A percentile compares a stretch with the other conserved stretches of the same genome.
Conservation (phyloP, 2,113 vertebrate species). For the Amia ocellicauda region DNA sequence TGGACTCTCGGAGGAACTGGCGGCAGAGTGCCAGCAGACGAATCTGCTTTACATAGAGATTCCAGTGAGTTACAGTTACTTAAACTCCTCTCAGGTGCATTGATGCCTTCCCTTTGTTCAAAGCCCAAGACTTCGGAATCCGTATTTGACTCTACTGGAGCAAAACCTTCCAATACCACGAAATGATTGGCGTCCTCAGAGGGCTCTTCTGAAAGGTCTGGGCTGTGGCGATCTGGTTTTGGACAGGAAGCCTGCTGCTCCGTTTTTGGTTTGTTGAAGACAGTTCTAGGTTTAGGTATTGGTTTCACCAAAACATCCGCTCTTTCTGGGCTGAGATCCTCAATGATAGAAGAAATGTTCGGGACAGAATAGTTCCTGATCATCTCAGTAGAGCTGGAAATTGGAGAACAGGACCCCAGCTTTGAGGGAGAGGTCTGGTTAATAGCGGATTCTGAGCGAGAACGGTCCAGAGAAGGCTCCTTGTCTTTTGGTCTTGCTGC, state of each 20-base stretch:
- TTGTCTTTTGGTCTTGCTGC: conserved; percentile 25
- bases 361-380: conserved; percentile 45
- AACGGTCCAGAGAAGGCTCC: conserved; percentile 38
- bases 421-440: conserved; percentile 6
- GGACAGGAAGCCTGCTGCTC: conserved; percentile 29
- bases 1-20: conserved; percentile 56
- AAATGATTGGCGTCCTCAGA: conserved; percentile 54
- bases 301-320: conserved; percentile 58
- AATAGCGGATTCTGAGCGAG: conserved; percentile 46
- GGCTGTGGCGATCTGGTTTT: neutral
- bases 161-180: conserved; percentile 53
- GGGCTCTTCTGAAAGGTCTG: conserved; percentile 29
- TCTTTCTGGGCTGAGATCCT: conserved; percentile 20
- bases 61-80: conserved; percentile 28
- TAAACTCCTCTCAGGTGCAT: conserved; percentile 12
- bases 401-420: neutral
- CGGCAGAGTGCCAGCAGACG: conserved; percentile 33
- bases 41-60: conserved; percentile 27
- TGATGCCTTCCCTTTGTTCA: conserved; percentile 21
- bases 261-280: conserved; percentile 71
- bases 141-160: conserved; percentile 41
- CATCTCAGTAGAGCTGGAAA: conserved; percentile 30
- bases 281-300: conserved; percentile 86
- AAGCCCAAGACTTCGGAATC: conserved; percentile 5
- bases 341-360: conserved; percentile 41